Base-by-base conservation (phyloP, 2,113 vertebrate species). In the Coracopsis vasa region DNA sequence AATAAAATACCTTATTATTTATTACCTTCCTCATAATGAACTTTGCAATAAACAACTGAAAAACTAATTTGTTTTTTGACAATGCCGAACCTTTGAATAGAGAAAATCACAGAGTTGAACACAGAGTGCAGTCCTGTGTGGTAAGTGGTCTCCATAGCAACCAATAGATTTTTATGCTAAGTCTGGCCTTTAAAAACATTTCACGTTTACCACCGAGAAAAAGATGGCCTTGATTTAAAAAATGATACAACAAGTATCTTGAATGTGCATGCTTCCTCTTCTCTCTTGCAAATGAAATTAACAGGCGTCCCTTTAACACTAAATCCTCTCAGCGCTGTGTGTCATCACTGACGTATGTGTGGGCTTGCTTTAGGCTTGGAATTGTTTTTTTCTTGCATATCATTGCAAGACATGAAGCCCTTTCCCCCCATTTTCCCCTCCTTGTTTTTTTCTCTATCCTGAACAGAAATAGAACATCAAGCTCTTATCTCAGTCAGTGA, bases 171-270 rank as follows among this genome's bases (percentile, higher is more conserved):
- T 98, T 98, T 98, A 98, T 98, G 98, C 98, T 98, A 98, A 98
- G 98, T 98, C 98, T 98, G 98, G 98, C 98, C 98, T 98, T 98
- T 98, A 98, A 98, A 98, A 98, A 98, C 98, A 98, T 98, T 98
- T 98, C 98, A 98, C 98, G 98, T 98, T 98, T 98, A 97, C 97
- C 97, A 98, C 97, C 82, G 93, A 98, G 98, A 98, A 98, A 98
- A 98, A 98, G 98, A 98, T 98, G 98, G 98, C 98, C 98, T 98
- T 98, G 98, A 98, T 98, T 98, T 98, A 97, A 98, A 98, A 98
- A 98, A 98, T 98, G 98, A 98, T 98, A 98, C 97, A 98, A 98
- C 96, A 98, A 98, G 97, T 98, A 97, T 96, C 94, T 98, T 90
- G 72, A 95, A 97, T 65, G 90, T 97, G 94, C 97, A 97, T 96